These are phyloP conservation scores for Drosophila meridiana DNA, from an alignment of 2,888 invertebrate species.

Conservation along the genomic window DNA sequence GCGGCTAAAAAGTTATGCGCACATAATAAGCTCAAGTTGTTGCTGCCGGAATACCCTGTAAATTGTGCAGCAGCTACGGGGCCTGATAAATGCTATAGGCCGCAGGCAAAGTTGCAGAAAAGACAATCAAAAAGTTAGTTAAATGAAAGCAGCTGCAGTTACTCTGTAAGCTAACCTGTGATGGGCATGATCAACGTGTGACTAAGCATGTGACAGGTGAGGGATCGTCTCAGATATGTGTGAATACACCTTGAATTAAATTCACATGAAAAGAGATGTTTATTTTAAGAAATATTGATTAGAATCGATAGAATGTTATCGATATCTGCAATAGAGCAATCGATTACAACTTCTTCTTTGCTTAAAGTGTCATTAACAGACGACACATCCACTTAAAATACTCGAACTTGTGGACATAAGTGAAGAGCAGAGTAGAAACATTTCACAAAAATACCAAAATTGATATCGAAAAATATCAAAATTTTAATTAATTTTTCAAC, in stretches of 20 bases:
- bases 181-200: neutral
- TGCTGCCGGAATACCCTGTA: constrained; percentile 28
- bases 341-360: neutral
- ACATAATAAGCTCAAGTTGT: constrained; percentile 77
- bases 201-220: too few species aligned
- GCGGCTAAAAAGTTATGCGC: constrained; percentile 68
- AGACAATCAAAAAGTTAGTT: neutral
- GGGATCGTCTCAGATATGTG: neutral
- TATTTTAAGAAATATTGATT: neutral
- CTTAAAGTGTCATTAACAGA: too few species aligned
- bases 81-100: neutral
- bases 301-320: neutral
- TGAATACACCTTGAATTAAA: neutral
- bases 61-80: neutral
- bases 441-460: neutral
- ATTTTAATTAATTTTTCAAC: neutral
- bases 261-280: too few species aligned
- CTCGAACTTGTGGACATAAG: too few species aligned
- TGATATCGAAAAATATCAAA: neutral
- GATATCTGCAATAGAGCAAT: neutral
- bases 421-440: too few species aligned
- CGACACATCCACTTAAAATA: too few species aligned
- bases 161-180: neutral
- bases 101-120: neutral
- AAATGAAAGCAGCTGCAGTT: neutral